These are phyloP conservation scores for Papilio machaon DNA, from an alignment of 1,140 invertebrate genomes.

Conservation along the genomic window DNA sequence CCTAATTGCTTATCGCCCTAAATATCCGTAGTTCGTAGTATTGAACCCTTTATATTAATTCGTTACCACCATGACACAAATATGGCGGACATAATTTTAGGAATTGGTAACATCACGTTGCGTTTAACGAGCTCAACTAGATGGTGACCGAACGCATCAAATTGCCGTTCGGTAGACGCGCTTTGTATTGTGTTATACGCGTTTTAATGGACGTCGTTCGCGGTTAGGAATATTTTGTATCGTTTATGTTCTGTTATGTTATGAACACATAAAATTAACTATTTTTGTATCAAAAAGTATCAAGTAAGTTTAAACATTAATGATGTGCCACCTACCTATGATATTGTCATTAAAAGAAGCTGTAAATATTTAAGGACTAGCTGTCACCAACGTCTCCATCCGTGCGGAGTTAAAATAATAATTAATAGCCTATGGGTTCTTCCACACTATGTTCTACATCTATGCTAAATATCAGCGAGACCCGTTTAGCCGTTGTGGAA, in stretches of 20 bases:
- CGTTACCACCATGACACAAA: slow-evolving; percentile 56
- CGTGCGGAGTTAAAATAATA: too few relatives aligned
- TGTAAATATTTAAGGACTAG: too few relatives aligned
- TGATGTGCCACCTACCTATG: not conserved
- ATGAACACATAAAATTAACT: not conserved
- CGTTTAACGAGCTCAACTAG: slow-evolving; percentile 77
- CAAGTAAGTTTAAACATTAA: not conserved
- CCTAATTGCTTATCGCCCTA: slow-evolving; percentile 19
- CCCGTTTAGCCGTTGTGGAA: too few relatives aligned
- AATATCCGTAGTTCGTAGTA: slow-evolving; percentile 33
- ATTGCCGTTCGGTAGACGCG: slow-evolving; percentile 57
- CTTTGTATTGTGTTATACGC: slow-evolving; percentile 55
- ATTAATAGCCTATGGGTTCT: too few relatives aligned
- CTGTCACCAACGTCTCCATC: too few relatives aligned
- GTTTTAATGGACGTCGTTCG: slow-evolving; percentile 43
- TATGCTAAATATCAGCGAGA: too few relatives aligned
- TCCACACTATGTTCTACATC: too few relatives aligned
- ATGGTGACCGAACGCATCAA: slow-evolving; percentile 68
- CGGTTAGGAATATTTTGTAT: slow-evolving; percentile 5
- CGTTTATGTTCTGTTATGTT: not conserved
- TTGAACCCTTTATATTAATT: slow-evolving; percentile 46
- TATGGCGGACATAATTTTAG: slow-evolving; percentile 70
- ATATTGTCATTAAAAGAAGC: not conserved
- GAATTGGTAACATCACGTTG: slow-evolving; percentile 65
- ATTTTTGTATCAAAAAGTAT: not conserved